Conservation (phyloP, 2,888 invertebrate species). For the Cheilosia pagana region DNA sequence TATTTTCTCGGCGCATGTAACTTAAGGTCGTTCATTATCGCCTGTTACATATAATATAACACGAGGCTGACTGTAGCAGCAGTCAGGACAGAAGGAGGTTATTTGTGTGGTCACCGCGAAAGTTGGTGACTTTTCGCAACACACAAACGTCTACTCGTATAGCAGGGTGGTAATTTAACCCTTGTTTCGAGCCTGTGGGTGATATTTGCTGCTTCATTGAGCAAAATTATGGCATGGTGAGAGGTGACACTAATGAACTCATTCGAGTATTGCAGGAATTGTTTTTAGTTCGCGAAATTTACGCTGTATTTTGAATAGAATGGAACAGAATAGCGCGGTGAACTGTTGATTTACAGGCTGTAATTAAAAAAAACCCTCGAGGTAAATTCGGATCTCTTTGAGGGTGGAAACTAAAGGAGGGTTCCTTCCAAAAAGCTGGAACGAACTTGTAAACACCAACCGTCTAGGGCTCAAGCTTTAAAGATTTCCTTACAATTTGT, state of each 20-base stretch:
- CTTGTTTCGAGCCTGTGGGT: constrained; percentile 11
- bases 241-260: constrained; percentile 61
- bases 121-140: constrained; percentile 42
- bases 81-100: neutral
- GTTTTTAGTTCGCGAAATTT: no score
- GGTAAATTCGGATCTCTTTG: no score
- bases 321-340: no score
- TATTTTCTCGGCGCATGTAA: constrained; percentile 25
- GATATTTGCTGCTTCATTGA: constrained; percentile 10
- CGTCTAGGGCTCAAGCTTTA: no score
- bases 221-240: constrained; percentile 11
- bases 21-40: constrained; percentile 52
- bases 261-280: no score
- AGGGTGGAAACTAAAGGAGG: no score
- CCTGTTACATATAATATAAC: constrained; percentile 28
- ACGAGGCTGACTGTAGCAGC: neutral
- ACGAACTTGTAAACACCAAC: no score
- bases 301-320: no score
- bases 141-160: neutral
- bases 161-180: neutral
- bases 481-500: no score
- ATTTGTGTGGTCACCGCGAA: constrained; percentile 39
- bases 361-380: no score
- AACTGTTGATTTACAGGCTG: no score
- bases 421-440: no score